Evolutionary conservation across 2,113 vertebrate species (phyloP).

Genomic region (Pedetes capensis): DNA sequence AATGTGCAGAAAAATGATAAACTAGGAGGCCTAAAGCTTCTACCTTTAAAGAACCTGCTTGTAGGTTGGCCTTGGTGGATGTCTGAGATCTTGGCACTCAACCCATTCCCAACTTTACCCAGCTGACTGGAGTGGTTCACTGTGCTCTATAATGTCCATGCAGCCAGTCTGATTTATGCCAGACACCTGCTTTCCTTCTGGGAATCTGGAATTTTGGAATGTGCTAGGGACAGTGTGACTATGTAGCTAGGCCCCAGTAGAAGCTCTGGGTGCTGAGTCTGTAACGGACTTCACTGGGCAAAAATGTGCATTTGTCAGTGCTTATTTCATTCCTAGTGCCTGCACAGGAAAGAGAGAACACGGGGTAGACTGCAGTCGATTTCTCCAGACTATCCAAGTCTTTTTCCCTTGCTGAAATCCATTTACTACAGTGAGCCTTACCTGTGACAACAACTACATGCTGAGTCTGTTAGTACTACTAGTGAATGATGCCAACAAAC

Average conservation of each 20-base stretch:
- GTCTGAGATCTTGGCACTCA: neutral
- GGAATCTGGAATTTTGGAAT: neutral
- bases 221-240: neutral
- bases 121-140: neutral
- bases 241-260: neutral
- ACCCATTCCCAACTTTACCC: neutral
- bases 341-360: neutral
- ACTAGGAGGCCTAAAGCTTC: neutral
- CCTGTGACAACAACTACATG: neutral
- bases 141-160: neutral
- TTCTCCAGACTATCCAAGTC: neutral
- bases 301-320: neutral
- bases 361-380: neutral
- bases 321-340: neutral
- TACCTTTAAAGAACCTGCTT: neutral
- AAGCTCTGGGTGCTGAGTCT: neutral
- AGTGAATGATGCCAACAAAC: too few relatives aligned
- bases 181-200: neutral
- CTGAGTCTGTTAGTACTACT: too few relatives aligned
- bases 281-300: neutral
- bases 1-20: neutral
- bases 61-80: neutral
- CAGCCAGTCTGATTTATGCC: neutral
- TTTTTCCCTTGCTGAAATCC: neutral
- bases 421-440: neutral